phyloP scores from a whole-genome alignment of 2,797 vertebrate species.

The Dipus sagitta region DNA sequence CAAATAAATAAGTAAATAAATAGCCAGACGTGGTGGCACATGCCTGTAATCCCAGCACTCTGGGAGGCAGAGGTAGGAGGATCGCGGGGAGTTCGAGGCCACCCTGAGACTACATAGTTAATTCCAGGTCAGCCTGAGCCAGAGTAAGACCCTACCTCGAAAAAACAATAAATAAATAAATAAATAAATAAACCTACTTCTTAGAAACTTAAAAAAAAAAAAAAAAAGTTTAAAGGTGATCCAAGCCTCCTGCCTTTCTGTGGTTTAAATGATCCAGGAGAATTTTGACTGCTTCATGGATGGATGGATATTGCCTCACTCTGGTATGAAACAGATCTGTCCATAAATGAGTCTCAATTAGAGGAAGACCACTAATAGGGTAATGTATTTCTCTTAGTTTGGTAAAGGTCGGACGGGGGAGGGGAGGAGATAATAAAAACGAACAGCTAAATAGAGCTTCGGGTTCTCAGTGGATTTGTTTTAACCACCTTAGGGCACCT shows the following conservation, averaged over 20 bases:
- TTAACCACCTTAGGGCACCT: conserved; percentile 70
- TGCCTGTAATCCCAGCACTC: too few relatives aligned
- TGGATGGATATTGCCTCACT: neutral
- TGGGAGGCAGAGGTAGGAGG: too few relatives aligned
- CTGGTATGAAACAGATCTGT: conserved; percentile 18
- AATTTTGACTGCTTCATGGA: neutral
- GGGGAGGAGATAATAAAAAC: conserved; percentile 51
- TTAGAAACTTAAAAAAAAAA: neutral
- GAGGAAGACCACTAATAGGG: conserved; percentile 24
- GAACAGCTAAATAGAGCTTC: conserved; percentile 63
- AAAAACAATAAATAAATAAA: too few relatives aligned
- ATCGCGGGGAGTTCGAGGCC: too few relatives aligned
- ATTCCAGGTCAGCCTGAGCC: too few relatives aligned
- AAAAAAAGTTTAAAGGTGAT: neutral
- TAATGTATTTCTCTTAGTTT: conserved; percentile 48
- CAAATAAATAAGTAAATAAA: too few relatives aligned
- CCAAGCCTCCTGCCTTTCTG: neutral
- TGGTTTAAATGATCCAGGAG: neutral
- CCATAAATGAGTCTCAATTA: neutral
- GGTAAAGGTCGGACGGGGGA: conserved; percentile 23
- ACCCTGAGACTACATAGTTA: too few relatives aligned
- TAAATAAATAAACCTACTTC: too few relatives aligned
- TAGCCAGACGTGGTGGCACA: too few relatives aligned
- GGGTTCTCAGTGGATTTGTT: conserved; percentile 70
- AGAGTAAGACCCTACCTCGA: too few relatives aligned